Conservation (phyloP, 2,797 vertebrate genomes). For the Oreortyx pictus region DNA sequence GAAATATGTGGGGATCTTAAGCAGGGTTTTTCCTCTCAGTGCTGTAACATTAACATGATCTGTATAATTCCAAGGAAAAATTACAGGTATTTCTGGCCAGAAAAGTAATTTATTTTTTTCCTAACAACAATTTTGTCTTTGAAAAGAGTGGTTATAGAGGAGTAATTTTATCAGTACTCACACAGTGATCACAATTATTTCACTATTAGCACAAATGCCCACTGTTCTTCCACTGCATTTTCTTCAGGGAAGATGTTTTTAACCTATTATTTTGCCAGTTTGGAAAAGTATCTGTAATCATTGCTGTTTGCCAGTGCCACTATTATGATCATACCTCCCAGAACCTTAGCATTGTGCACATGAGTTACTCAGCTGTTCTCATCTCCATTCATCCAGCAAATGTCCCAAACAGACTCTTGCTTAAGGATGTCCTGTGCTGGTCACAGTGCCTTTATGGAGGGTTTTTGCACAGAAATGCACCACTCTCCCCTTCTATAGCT, state of each 20-base stretch:
- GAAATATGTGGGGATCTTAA: background rate
- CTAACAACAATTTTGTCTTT: background rate
- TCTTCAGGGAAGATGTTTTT: background rate
- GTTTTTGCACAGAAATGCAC: accelerated
- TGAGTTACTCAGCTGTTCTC: background rate
- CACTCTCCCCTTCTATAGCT: background rate
- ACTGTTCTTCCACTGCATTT: background rate
- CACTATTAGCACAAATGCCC: background rate
- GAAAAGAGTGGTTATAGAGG: background rate
- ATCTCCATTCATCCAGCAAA: background rate
- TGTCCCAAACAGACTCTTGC: accelerated
- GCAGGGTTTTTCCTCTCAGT: background rate
- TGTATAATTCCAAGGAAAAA: slow-evolving; percentile 21
- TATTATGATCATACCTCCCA: background rate
- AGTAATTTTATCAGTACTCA: slow-evolving; percentile 34
- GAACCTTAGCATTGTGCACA: background rate
- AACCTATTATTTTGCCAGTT: background rate
- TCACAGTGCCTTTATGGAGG: background rate
- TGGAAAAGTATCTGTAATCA: background rate
- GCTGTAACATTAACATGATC: background rate
- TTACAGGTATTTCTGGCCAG: slow-evolving; percentile 24
- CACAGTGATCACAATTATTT: background rate
- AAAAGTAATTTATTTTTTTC: slow-evolving; percentile 13
- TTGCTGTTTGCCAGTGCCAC: background rate
- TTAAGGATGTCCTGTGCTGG: background rate